Conservation (phyloP, 1,140 invertebrate genomes). For the Zaprionus camerounensis region DNA sequence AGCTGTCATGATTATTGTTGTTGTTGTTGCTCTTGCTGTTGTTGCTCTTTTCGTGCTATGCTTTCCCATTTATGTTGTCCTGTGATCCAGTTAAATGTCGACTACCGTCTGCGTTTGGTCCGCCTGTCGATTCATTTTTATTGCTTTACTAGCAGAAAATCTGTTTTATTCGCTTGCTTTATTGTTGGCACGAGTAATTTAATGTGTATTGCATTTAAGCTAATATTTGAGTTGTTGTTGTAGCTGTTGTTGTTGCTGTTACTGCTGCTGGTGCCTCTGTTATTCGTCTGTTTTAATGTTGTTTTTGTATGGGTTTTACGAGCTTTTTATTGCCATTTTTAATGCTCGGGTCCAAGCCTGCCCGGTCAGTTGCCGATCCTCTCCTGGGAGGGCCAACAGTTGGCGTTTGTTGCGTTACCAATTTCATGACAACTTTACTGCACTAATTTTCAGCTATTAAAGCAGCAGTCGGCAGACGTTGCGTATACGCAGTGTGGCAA, state of each 20-base stretch:
- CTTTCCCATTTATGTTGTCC: conserved; percentile 2
- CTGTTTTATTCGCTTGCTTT: conserved; percentile 78
- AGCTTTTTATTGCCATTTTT: conserved; percentile 76
- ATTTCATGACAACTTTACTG: conserved; percentile 60
- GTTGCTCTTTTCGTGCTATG: conserved; percentile 1
- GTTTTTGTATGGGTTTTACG: conserved; percentile 65
- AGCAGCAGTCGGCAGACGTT: conserved; percentile 21
- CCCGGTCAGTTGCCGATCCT: conserved; percentile 38
- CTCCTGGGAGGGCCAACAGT: conserved; percentile 18
- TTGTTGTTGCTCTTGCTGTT: conserved; percentile 1
- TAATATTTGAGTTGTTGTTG: conserved; percentile 70
- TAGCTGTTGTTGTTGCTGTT: conserved; percentile 10
- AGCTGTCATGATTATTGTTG: conserved; percentile 14
- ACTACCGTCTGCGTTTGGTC: conserved; percentile 34
- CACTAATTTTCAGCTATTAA: conserved; percentile 76
- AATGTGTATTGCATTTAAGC: conserved; percentile 81
- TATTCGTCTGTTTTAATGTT: conserved; percentile 57
- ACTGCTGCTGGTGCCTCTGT: conserved; percentile 14
- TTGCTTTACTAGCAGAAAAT: conserved; percentile 82
- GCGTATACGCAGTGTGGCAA: conserved; percentile 34
- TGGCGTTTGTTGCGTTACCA: conserved; percentile 39
- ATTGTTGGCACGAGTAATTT: conserved; percentile 79
- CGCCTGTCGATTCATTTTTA: conserved; percentile 57
- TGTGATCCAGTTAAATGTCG: conserved; percentile 46
- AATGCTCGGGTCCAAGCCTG: conserved; percentile 54